Conservation (phyloP, 2,797 vertebrate genomes). For the Rhinatrema bivittatum region DNA sequence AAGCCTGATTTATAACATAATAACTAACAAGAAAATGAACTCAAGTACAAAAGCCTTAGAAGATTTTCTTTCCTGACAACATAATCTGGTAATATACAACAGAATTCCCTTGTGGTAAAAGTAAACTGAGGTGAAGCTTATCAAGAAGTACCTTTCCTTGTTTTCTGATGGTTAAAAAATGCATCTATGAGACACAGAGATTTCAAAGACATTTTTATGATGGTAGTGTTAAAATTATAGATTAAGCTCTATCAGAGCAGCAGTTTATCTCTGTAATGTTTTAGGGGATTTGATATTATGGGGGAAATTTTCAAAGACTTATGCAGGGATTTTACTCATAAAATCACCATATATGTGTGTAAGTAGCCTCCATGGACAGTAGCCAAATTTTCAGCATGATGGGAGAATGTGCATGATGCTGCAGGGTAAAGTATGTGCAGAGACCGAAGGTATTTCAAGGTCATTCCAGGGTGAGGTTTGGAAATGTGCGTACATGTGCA, state of each 20-base stretch:
- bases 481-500: too few relatives aligned
- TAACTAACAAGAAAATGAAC: slow-evolving; percentile 22
- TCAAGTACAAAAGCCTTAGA: slow-evolving; percentile 18
- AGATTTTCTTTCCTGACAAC: slow-evolving; percentile 19
- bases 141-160: slow-evolving; percentile 1
- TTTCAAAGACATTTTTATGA: neutral
- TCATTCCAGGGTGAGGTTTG: too few relatives aligned
- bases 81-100: slow-evolving; percentile 15
- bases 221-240: neutral
- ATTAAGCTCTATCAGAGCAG: neutral
- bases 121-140: slow-evolving; percentile 24
- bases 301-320: too few relatives aligned
- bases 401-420: too few relatives aligned
- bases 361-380: too few relatives aligned
- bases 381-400: too few relatives aligned
- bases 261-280: neutral
- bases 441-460: too few relatives aligned
- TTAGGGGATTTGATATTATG: neutral
- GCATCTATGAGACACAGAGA: slow-evolving; percentile 5
- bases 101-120: slow-evolving; percentile 3
- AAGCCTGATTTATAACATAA: slow-evolving; percentile 31
- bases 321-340: too few relatives aligned
- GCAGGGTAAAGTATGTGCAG: too few relatives aligned
- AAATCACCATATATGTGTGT: too few relatives aligned
- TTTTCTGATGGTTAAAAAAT: slow-evolving; percentile 15